A percentile compares a stretch with the other conserved stretches of the same genome.
These are phyloP conservation scores for Rhingia campestris DNA, from an alignment of 2,888 invertebrate genomes.

Conservation along the genomic window DNA sequence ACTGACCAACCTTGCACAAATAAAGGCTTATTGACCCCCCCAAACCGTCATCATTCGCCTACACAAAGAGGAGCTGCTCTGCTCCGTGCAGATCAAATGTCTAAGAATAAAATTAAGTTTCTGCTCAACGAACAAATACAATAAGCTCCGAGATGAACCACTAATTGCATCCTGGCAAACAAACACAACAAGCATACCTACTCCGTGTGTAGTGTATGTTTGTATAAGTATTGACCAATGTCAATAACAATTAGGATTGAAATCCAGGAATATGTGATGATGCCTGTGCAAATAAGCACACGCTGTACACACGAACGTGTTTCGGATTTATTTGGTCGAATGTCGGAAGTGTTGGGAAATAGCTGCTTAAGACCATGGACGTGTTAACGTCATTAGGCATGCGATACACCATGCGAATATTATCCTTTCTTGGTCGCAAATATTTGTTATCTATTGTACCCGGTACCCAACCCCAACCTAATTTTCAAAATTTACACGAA, in stretches of 20 bases:
- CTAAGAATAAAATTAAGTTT: slow-evolving; percentile 73
- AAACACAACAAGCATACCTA: slow-evolving; percentile 53
- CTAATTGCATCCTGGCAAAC: slow-evolving; percentile 74
- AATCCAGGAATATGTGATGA: slow-evolving; percentile 63
- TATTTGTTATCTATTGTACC: slow-evolving; percentile 48
- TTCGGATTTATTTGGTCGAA: slow-evolving; percentile 45
- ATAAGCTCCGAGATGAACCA: slow-evolving; percentile 72
- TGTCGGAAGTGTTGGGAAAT: slow-evolving; percentile 62
- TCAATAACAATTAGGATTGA: slow-evolving; percentile 75
- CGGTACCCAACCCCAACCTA: slow-evolving; percentile 5
- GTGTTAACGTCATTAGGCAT: slow-evolving; percentile 72
- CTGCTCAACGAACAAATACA: slow-evolving; percentile 71
- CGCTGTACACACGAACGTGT: slow-evolving; percentile 43
- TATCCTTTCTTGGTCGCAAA: slow-evolving; percentile 68
- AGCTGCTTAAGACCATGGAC: slow-evolving; percentile 67
- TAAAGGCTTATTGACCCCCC: slow-evolving; percentile 43
- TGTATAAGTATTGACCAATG: slow-evolving; percentile 64
- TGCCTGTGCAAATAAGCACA: slow-evolving; percentile 54
- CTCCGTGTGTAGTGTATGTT: too few species aligned
- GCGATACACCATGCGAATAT: slow-evolving; percentile 60
- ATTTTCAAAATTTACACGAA: slow-evolving; percentile 32
- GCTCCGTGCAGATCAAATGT: slow-evolving; percentile 29
- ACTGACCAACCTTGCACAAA: slow-evolving; percentile 65
- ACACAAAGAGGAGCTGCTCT: background rate
- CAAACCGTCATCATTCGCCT: background rate